Base-by-base conservation (phyloP, 2,113 vertebrate species). In the Piaya cayana region DNA sequence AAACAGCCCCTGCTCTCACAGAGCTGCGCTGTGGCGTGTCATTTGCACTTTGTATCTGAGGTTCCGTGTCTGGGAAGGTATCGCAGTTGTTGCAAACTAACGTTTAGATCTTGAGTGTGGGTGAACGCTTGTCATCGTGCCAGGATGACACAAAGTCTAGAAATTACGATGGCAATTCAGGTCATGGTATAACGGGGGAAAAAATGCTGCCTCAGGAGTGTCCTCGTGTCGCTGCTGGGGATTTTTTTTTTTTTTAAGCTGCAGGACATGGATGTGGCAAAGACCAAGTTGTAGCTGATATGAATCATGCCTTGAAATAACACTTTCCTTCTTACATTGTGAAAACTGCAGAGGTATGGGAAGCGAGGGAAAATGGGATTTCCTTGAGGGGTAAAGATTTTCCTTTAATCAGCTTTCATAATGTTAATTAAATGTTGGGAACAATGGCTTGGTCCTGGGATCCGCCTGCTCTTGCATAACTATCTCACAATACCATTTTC, bases 381-480 rank as follows among this genome's bases (percentile, higher is more conserved):
- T 97, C 96, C 95, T 91, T 95, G 82, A 71, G 93, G 80, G 95
- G 94, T 97, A 96, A 95, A 97, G 86, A 97, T 96, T 97, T 97
- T 88, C 95, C 97, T 96, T 97, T 96, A 97, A 97, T 97, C 95
- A 86, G 94, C 88, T 94, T 96, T 97, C 93, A 87, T 96, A 90
- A 96, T 92, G 88, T 95, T 97, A 96, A 97, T 97, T 94, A 94
- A 95, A 88, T 0, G 92, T 87, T 96, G 97, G 96, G 96, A 97
- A 97, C 96, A 98, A 98, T 97, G 96, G 97, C 96, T 96, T 30
- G 62, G 95, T 93, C 69, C 86, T 2, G 81, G 84, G 92, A 96
- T 92, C 96, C 94, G 97, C 96, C 96, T 93, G 87, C 93, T 96
- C 97, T 97, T 97, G 95, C 96, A 86, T 96, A 96, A 95, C 81